These are phyloP conservation scores for Atta texana DNA, from an alignment of 1,140 invertebrate species.

Conservation along the genomic window DNA sequence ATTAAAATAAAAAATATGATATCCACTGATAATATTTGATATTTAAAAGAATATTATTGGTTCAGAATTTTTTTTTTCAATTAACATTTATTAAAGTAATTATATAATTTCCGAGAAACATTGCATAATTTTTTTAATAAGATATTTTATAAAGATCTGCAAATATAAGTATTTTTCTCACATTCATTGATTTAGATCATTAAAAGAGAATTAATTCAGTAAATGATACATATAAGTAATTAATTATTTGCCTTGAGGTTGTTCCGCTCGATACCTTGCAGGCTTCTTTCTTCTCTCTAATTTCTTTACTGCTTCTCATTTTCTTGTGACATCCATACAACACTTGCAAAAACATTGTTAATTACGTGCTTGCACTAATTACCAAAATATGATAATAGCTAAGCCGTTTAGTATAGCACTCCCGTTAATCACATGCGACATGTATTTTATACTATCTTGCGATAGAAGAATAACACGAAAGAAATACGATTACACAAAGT, in stretches of 20 bases:
- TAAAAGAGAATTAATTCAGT: not conserved
- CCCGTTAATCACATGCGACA: not conserved
- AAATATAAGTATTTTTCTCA: not conserved
- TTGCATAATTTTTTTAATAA: not conserved
- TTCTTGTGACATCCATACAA: not conserved
- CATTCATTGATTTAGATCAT: not conserved
- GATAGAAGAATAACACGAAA: not conserved
- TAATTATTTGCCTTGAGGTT: not conserved
- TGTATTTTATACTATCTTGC: not conserved
- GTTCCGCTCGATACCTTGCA: not conserved
- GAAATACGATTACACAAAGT: not conserved
- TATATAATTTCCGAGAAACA: not conserved
- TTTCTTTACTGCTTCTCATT: not conserved
- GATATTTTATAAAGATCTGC: not conserved
- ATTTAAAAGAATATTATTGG: not conserved
- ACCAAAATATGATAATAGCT: constrained; percentile 23
- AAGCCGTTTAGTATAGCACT: not conserved
- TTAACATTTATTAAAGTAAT: not conserved
- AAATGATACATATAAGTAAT: not conserved
- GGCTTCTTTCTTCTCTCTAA: not conserved
- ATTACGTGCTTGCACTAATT: not conserved
- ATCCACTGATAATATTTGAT: not conserved
- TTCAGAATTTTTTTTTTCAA: not conserved
- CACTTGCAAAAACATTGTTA: not conserved
- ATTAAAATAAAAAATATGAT: not conserved